Conservation (phyloP, 2,888 invertebrate species). For the Lasioglossum calceatum region DNA sequence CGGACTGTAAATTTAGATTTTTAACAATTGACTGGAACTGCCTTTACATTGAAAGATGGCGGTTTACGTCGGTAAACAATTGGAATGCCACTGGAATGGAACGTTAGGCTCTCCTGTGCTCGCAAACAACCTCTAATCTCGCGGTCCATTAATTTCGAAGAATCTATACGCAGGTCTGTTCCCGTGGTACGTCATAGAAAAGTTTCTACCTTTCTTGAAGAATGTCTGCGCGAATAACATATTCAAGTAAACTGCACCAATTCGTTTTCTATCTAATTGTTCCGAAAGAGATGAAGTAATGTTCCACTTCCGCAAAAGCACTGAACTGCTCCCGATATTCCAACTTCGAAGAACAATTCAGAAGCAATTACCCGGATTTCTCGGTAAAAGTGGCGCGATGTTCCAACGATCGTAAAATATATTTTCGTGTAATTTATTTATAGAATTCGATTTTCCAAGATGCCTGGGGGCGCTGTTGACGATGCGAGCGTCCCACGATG, state of each 20-base stretch:
- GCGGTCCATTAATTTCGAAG: constrained; percentile 74
- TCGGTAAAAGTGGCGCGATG: not conserved
- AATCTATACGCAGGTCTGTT: constrained; percentile 61
- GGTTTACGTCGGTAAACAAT: constrained; percentile 48
- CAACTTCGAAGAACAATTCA: not conserved
- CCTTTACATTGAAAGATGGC: constrained; percentile 19
- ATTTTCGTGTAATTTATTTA: constrained; percentile 37
- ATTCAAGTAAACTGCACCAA: not conserved
- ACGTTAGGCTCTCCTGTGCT: constrained; percentile 28
- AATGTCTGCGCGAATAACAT: too few species aligned
- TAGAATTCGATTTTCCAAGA: constrained; percentile 39
- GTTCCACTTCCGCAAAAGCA: not conserved
- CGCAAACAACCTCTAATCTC: constrained; percentile 65
- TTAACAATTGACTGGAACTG: not conserved
- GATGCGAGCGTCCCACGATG: constrained; percentile 30
- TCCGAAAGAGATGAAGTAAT: not conserved
- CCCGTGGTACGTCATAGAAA: not conserved
- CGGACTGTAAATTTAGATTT: not conserved
- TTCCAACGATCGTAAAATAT: not conserved
- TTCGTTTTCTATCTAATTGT: not conserved
- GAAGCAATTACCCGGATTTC: not conserved
- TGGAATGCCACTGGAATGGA: constrained; percentile 14
- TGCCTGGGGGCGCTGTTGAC: constrained; percentile 25
- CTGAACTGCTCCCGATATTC: not conserved
- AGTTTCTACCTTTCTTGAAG: too few species aligned